Conservation (phyloP, 2,113 vertebrate genomes). For the Chauna torquata region DNA sequence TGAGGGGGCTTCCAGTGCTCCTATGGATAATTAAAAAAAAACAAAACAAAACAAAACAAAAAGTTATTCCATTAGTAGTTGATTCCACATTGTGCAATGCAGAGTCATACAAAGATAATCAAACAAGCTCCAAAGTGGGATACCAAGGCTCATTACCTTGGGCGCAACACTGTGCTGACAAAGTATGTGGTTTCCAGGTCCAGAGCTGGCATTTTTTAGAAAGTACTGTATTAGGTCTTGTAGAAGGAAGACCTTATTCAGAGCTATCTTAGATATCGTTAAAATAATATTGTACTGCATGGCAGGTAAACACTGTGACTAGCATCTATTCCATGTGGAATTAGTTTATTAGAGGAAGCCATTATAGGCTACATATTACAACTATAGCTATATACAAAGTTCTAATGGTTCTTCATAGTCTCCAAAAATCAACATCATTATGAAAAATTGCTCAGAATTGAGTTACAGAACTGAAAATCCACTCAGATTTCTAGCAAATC, state of each 20-base stretch:
- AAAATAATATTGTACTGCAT: neutral
- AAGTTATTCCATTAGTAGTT: neutral
- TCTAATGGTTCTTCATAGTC: neutral
- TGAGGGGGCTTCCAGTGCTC: neutral
- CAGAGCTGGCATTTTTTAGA: neutral
- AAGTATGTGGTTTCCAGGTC: rapidly evolving
- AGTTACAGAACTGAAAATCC: neutral
- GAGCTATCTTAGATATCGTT: neutral
- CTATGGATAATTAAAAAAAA: too few species aligned
- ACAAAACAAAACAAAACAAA: too few species aligned
- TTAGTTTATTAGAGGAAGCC: neutral
- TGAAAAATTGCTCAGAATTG: neutral
- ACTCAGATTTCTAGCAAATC: neutral
- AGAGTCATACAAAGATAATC: neutral
- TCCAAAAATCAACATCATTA: neutral
- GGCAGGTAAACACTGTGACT: neutral
- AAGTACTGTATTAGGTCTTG: neutral
- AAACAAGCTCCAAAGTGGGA: neutral
- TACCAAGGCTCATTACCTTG: neutral
- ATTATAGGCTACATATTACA: neutral
- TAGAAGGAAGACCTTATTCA: neutral
- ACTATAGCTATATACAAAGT: neutral
- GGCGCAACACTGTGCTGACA: neutral
- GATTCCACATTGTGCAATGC: neutral
- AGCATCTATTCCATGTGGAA: neutral